Base-by-base conservation (phyloP, 2,797 vertebrate genomes). In the Pelodytes ibericus region DNA sequence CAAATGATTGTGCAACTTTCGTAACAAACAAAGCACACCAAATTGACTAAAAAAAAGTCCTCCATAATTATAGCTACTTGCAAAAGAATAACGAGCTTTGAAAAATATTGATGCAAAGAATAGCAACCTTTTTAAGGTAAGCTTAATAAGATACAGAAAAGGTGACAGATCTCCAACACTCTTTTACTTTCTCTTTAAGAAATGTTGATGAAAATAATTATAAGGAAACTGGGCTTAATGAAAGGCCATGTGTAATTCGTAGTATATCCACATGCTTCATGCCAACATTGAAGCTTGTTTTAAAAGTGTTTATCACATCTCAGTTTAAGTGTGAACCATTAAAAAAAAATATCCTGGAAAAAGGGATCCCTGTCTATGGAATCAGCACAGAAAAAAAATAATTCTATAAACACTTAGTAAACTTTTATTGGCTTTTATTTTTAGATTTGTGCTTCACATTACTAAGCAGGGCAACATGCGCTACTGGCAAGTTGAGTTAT, bases 381-480 rank as follows among this genome's bases (percentile, higher is more conserved):
- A 53, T 53, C 49, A 53, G 49, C 33, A 62, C 30, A 63, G 13
- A 67, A 68, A 67, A 15, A 26, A 44, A 73, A 61, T 30, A 68
- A 79, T 68, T 69, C 71, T 74, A 73, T 79, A 69, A 79, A 79
- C 71, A 79, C 71, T 79, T 72, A 79, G 76, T 73, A 73, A 78
- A 78, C 63, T 73, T 78, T 78, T 73, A 78, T 72, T 78, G 63
- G 71, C 67, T 74, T 73, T 79, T 79, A 79, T 79, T 79, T 79
- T 79, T 74, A 79, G 77, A 56, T 61, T 66, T 58, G 31, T 33
- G 30, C 70, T 79, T 73, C 11, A 69, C 64, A 22, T 79, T 39
- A 33, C 63, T 26, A 62, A 73, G 64, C 49, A 33, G 44, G 4
- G 27, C 70, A 68, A 79, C 62, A 29, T 24, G 58, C 10, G 77